Percentiles rank a stretch among this genome's conserved stretches.
Conservation (phyloP, 1,140 invertebrate genomes). For the Trichoplusia ni region DNA sequence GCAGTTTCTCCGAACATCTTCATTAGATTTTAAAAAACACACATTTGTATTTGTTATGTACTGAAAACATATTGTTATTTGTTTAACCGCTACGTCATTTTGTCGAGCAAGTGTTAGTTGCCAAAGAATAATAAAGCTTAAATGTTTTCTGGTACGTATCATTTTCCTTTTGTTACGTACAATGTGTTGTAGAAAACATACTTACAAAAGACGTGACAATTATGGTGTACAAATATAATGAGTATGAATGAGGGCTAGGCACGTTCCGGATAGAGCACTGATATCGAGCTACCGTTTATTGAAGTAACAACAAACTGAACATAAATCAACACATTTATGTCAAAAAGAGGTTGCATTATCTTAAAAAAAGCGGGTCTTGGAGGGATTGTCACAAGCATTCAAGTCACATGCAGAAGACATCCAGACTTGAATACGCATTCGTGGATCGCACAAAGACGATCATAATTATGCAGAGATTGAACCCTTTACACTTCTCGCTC, state of each 20-base stretch:
- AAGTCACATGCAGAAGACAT: too few species aligned
- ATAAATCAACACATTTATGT: too few species aligned
- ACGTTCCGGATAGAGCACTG: not conserved
- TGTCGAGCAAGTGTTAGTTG: conserved; percentile 4
- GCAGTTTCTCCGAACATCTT: conserved; percentile 1
- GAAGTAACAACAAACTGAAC: too few species aligned
- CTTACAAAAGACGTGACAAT: conserved; percentile 28
- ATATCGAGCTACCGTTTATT: not conserved
- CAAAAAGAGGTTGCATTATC: too few species aligned
- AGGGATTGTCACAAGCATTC: too few species aligned
- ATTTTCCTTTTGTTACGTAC: conserved; percentile 10
- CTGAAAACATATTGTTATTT: conserved; percentile 17
- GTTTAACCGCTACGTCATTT: conserved; percentile 5
- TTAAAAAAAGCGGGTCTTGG: too few species aligned
- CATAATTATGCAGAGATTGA: too few species aligned
- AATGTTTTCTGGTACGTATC: conserved; percentile 16
- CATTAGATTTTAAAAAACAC: conserved; percentile 8
- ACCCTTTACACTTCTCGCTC: too few species aligned
- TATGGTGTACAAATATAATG: conserved; percentile 13
- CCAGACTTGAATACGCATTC: too few species aligned
- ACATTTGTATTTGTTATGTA: conserved; percentile 13
- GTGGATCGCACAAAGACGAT: too few species aligned
- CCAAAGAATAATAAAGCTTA: conserved; percentile 17
- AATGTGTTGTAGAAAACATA: conserved; percentile 6
- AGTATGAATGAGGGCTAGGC: conserved; percentile 10